These are phyloP conservation scores for Antennarius maculatus DNA, from an alignment of 2,797 vertebrate species.

Conservation along the genomic window DNA sequence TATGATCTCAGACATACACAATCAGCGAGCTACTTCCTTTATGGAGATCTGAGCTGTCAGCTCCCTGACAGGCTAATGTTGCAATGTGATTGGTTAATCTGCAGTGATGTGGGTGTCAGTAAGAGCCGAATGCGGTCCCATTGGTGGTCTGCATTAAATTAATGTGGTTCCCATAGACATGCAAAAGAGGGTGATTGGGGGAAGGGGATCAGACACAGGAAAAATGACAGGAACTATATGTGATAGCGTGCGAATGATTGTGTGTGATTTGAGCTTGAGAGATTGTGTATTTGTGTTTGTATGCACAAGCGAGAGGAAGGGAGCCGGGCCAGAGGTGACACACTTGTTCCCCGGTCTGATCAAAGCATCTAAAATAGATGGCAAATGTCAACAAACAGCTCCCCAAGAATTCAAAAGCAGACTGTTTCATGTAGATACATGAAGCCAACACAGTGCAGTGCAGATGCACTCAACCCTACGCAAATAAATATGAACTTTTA, in stretches of 20 bases:
- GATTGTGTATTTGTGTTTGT: conserved; percentile 29
- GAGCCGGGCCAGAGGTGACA: conserved; percentile 55
- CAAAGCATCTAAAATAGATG: conserved; percentile 54
- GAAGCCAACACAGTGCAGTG: conserved; percentile 50
- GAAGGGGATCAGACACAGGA: not conserved
- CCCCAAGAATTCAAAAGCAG: conserved; percentile 33
- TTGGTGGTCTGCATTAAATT: conserved; percentile 72
- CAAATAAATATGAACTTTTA: conserved; percentile 73
- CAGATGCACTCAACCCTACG: conserved; percentile 46
- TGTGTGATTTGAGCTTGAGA: conserved; percentile 39
- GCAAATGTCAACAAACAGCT: conserved; percentile 60
- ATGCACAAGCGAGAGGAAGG: conserved; percentile 22
- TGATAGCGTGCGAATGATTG: conserved; percentile 35
- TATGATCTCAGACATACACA: conserved; percentile 59
- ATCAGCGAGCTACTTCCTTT: conserved; percentile 70
- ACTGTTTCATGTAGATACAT: conserved; percentile 43
- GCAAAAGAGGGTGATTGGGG: conserved; percentile 12
- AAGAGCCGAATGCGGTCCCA: conserved; percentile 58
- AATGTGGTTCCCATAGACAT: conserved; percentile 69
- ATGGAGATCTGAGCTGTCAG: conserved; percentile 81
- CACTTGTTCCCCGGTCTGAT: conserved; percentile 47
- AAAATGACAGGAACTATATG: conserved; percentile 48
- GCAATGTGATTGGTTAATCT: conserved; percentile 72
- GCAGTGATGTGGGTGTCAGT: conserved; percentile 64
- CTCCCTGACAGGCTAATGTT: conserved; percentile 59